Conservation (phyloP, 2,797 vertebrate genomes). For the Chaunax sp. region DNA sequence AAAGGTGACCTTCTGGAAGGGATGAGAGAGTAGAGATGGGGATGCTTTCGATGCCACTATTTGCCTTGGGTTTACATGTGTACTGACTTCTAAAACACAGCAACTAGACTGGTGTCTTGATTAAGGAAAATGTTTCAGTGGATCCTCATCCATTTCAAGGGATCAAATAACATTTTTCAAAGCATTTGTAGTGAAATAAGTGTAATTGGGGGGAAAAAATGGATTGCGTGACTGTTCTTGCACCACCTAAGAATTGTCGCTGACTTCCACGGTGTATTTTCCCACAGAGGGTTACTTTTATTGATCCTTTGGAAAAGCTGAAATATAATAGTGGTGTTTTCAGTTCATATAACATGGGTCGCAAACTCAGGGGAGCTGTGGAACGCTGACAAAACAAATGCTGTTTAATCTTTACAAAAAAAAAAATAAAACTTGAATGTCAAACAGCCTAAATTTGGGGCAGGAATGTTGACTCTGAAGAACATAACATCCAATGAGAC, state of each 20-base stretch:
- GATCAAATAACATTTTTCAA: constrained; percentile 3
- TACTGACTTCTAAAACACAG: constrained; percentile 4
- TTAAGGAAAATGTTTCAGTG: background rate
- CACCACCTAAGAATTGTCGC: background rate
- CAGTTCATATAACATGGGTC: background rate
- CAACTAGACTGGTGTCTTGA: background rate
- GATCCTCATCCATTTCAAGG: background rate
- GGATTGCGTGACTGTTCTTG: background rate
- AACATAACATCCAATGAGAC: background rate
- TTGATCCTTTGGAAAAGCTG: constrained; percentile 1
- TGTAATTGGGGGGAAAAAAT: background rate
- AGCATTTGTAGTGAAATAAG: background rate
- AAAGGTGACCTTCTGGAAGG: constrained; percentile 78
- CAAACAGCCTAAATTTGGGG: background rate
- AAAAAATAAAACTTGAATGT: background rate
- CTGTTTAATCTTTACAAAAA: background rate
- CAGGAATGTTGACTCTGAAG: background rate
- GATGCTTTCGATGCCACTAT: constrained; percentile 44
- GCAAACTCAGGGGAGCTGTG: background rate
- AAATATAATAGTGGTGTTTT: constrained; percentile 9
- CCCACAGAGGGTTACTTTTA: background rate
- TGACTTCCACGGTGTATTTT: constrained; percentile 10
- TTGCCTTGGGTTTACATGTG: constrained; percentile 27
- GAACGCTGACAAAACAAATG: constrained; percentile 4
- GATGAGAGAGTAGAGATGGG: constrained; percentile 37